These are phyloP conservation scores for Callyntrura guangdongensis DNA, from an alignment of 2,888 invertebrate species.

Conservation along the genomic window DNA sequence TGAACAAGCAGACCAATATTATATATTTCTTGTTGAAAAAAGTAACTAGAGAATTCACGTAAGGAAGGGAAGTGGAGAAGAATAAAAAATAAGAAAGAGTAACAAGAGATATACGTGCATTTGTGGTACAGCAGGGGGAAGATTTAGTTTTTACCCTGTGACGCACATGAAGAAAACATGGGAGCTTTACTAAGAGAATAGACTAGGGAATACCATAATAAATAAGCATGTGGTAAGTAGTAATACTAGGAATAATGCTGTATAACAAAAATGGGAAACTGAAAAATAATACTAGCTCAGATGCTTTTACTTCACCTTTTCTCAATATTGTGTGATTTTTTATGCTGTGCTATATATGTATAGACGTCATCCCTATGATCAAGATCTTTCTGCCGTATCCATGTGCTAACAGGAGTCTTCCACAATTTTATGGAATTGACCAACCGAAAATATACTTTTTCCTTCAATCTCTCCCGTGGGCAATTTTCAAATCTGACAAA, in stretches of 20 bases:
- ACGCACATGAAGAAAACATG: not conserved
- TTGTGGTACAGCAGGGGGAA: not conserved
- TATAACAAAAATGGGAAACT: not conserved
- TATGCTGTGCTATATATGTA: not conserved
- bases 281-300: not conserved
- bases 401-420: not conserved
- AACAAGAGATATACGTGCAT: not conserved
- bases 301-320: slow-evolving; percentile 27
- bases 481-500: slow-evolving; percentile 63
- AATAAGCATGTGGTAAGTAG: not conserved
- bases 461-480: slow-evolving; percentile 70
- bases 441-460: slow-evolving; percentile 69
- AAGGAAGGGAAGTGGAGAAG: not conserved
- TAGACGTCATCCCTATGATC: not conserved
- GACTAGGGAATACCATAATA: not conserved
- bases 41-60: not conserved
- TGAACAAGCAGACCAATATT: slow-evolving; percentile 66
- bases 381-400: not conserved
- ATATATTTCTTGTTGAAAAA: slow-evolving; percentile 23
- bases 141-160: not conserved
- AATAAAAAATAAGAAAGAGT: slow-evolving; percentile 1
- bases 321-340: not conserved
- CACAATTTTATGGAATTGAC: slow-evolving; percentile 51
- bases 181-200: not conserved
- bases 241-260: not conserved